Conservation (phyloP, 1,140 invertebrate genomes). For the Bicyclus anynana region DNA sequence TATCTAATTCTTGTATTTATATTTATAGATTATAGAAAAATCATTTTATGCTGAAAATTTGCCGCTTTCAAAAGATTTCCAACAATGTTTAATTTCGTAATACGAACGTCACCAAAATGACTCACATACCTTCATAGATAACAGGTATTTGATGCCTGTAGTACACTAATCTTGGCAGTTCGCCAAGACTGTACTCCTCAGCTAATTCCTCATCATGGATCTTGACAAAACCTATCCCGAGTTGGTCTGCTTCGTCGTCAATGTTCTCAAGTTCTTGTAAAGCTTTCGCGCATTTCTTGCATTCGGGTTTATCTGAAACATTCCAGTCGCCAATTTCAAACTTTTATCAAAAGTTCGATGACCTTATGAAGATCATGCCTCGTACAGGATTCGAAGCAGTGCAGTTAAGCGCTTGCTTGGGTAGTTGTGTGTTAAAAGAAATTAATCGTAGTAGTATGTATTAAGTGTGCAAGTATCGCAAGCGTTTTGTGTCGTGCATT, state of each 20-base stretch:
- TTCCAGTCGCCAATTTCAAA: constrained; percentile 11
- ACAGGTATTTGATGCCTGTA: constrained; percentile 96
- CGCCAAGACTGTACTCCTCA: constrained; percentile 94
- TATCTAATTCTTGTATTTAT: too few species aligned
- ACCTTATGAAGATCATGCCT: constrained; percentile 46
- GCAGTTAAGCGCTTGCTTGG: constrained; percentile 63
- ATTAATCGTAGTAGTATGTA: constrained; percentile 38
- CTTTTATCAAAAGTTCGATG: constrained; percentile 2
- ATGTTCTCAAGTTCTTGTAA: constrained; percentile 95
- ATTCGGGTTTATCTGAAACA: constrained; percentile 91
- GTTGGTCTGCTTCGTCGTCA: constrained; percentile 96
- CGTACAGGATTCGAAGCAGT: constrained; percentile 59
- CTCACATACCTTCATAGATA: constrained; percentile 91
- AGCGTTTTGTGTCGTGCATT: constrained; percentile 60
- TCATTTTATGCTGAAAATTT: too few species aligned
- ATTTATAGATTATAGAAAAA: too few species aligned
- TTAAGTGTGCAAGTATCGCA: constrained; percentile 41
- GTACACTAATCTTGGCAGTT: constrained; percentile 93
- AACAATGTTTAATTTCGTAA: constrained; percentile 31
- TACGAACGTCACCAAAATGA: constrained; percentile 46
- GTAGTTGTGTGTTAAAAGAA: constrained; percentile 56
- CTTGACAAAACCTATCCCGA: constrained; percentile 96
- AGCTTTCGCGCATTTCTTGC: constrained; percentile 93
- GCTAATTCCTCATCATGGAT: constrained; percentile 94
- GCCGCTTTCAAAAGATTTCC: background rate